Evolutionary conservation across 1,140 invertebrate species (phyloP), one percentile per base, ranked within the genome.

Genomic region (Formica selysi): DNA sequence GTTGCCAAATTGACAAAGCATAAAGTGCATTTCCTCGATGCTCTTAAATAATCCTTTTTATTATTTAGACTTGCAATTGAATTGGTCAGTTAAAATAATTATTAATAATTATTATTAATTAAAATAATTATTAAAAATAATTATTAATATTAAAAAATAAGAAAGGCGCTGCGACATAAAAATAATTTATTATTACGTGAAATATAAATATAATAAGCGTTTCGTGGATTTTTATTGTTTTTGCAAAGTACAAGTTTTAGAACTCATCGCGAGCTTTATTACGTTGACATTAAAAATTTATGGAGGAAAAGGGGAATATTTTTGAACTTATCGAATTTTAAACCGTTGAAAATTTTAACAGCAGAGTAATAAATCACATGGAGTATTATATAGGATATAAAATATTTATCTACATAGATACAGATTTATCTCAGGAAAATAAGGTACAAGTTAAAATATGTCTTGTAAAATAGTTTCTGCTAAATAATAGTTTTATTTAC

Each of bases 1-100:
- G 44, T 81, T 73, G 79, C 79, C 54, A 81, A 81, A n/a, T 62
- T 74, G 67, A 61, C 41, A 22, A 73, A 73, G 29, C 38, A n/a
- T 16, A 13, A 29, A 65, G 41, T 54, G 29, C 48, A 32, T 59
- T 79, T 67, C 3, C 62, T 54, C 19, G 7, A 13, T 36, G 13
- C 36, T 57, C 64, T 41, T 19, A 10, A 16, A 3, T n/a, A n/a
- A 11, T 51, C 6, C 11, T 68, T 68, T 68, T 54, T 71, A 10
- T 26, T 1, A 13, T 68, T n/a, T 62, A 51, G 29, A 64, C 13
- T n/a, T 2, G 32, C n/a, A 19, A 38, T 38, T 38, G 5, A 11
- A 51, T 29, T 19, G 13, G 26, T 44, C 13, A 48, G 19, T 22
- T 22, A 22, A 22, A 22, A 22, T 22, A 22, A 22, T 22, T 22